Percentiles rank a stretch among this genome's conserved stretches.
Conservation (phyloP, 1,140 invertebrate genomes). For the Drosophila asahinai region DNA sequence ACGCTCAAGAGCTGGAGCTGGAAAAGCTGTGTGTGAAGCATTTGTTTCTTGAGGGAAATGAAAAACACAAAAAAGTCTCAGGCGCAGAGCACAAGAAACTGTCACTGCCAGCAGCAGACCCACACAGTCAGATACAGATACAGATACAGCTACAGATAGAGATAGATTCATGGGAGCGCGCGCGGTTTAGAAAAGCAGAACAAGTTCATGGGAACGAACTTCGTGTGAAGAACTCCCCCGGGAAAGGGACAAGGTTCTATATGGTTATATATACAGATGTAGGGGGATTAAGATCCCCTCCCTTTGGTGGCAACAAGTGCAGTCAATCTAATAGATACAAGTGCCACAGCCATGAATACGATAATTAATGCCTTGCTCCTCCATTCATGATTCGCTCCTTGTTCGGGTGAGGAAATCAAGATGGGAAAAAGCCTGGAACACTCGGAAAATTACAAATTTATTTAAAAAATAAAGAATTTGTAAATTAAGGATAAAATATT, state of each 20-base stretch:
- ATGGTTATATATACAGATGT: slow-evolving; percentile 6
- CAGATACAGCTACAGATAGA: slow-evolving; percentile 14
- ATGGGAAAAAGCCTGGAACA: background rate
- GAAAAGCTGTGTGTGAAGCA: slow-evolving; percentile 73
- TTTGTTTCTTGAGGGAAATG: slow-evolving; percentile 46
- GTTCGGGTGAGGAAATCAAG: background rate
- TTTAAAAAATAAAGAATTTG: too few relatives aligned
- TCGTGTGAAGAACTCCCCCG: slow-evolving; percentile 51
- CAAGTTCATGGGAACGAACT: slow-evolving; percentile 79
- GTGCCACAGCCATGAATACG: slow-evolving; percentile 31
- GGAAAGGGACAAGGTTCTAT: background rate
- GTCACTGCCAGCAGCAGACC: slow-evolving; percentile 56
- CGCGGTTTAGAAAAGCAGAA: slow-evolving; percentile 35
- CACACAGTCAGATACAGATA: slow-evolving; percentile 36
- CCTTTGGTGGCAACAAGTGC: slow-evolving; percentile 29
- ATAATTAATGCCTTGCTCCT: slow-evolving; percentile 36
- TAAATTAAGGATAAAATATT: too few relatives aligned
- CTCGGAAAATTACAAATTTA: background rate
- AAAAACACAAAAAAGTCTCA: slow-evolving; percentile 14
- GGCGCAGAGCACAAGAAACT: slow-evolving; percentile 49
- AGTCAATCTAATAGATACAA: slow-evolving; percentile 45
- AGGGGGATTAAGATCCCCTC: background rate
- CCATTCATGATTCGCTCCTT: slow-evolving; percentile 45
- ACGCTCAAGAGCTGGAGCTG: slow-evolving; percentile 68
- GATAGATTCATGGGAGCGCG: slow-evolving; percentile 28